phyloP scores from a whole-genome alignment of 2,888 invertebrate species.

The Gymnoscelis rufifasciata region DNA sequence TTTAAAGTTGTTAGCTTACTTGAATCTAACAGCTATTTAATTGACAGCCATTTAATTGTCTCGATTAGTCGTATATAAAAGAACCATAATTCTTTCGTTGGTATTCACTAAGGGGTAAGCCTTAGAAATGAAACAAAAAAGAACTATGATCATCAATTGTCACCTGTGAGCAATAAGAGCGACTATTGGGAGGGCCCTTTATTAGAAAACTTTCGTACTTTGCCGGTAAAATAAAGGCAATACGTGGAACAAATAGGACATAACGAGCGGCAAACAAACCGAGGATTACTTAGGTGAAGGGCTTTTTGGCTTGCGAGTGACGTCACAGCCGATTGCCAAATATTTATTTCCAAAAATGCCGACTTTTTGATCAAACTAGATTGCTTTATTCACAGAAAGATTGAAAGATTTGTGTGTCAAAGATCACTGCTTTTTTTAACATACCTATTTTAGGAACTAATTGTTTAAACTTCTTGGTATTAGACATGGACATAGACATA shows the following conservation, averaged over 20 bases:
- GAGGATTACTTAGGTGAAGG: conserved; percentile 23
- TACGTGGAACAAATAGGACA: conserved; percentile 74
- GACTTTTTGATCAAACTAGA: too few relatives aligned
- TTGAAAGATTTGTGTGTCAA: too few relatives aligned
- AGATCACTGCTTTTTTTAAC: too few relatives aligned
- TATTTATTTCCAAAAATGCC: too few relatives aligned
- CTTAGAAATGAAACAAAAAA: conserved; percentile 51
- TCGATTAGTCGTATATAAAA: too few relatives aligned
- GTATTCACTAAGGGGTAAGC: conserved; percentile 32
- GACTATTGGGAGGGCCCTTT: conserved; percentile 66
- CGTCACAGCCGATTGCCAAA: neutral
- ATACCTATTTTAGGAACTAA: too few relatives aligned
- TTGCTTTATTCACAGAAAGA: too few relatives aligned
- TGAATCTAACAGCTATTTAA: too few relatives aligned
- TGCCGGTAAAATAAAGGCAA: conserved; percentile 66
- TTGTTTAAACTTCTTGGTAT: too few relatives aligned
- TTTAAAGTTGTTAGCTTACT: too few relatives aligned
- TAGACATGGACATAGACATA: too few relatives aligned
- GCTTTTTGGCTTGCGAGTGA: neutral
- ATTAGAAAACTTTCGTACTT: conserved; percentile 73
- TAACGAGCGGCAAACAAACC: conserved; percentile 48
- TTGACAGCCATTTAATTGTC: too few relatives aligned
- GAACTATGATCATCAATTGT: conserved; percentile 74
- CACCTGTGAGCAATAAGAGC: conserved; percentile 74
- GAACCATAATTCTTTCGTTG: neutral